These are phyloP conservation scores for Drosophila littoralis DNA, from an alignment of 1,140 invertebrate genomes.

Conservation along the genomic window DNA sequence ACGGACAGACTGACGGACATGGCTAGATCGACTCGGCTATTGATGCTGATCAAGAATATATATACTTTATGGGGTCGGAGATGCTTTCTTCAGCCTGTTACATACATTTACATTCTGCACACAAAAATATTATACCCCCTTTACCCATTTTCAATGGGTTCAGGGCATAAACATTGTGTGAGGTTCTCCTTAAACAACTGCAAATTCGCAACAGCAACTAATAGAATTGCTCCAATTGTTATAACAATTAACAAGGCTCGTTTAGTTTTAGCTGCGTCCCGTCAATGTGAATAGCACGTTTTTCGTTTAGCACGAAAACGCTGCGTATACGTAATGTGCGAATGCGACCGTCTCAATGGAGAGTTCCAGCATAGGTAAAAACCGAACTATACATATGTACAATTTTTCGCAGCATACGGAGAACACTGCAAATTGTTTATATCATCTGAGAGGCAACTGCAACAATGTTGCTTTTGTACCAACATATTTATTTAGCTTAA, in stretches of 20 bases:
- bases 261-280: conserved; percentile 57
- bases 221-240: conserved; percentile 27
- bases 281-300: conserved; percentile 63
- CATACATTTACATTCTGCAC: too few species aligned
- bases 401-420: background rate
- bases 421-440: conserved; percentile 36
- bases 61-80: too few species aligned
- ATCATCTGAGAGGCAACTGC: conserved; percentile 31
- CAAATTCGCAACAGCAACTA: background rate
- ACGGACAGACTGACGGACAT: too few species aligned
- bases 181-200: background rate
- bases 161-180: too few species aligned
- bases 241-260: conserved; percentile 56
- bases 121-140: too few species aligned
- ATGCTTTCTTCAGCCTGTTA: too few species aligned
- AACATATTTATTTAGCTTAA: conserved; percentile 55
- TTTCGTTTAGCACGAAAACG: conserved; percentile 47
- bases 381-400: background rate
- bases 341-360: conserved; percentile 19
- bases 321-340: conserved; percentile 42
- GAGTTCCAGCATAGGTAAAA: background rate
- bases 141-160: too few species aligned
- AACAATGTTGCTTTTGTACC: conserved; percentile 21
- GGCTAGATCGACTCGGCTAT: too few species aligned
- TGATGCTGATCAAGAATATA: too few species aligned